Base-by-base conservation (phyloP, 2,797 vertebrate species). In the Pantherophis alleghaniensis region DNA sequence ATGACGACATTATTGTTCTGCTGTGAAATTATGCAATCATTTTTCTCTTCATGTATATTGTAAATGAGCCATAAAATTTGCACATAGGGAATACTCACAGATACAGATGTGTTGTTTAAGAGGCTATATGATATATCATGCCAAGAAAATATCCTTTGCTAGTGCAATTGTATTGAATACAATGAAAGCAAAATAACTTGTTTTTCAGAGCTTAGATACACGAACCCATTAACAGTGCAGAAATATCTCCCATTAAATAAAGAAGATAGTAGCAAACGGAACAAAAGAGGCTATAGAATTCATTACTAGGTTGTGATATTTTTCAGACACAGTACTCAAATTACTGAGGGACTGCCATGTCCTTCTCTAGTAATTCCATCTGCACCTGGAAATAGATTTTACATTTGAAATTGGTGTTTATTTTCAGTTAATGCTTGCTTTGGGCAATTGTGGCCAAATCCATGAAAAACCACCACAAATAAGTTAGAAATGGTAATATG, bases 41-140 rank as follows among this genome's bases (percentile, higher is more conserved):
- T 96, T 95, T 95, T 59, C 93, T 95, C 91, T 89, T 94, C 92
- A 69, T 91, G 90, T 88, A 89, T 94, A 90, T 94, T 91, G 74
- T n/a, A 92, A 96, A 95, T 92, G 94, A 90, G 16, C 57, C 92
- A 83, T 59, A 90, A 91, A 91, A 95, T 57, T 94, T 95, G 92
- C 90, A 88, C 90, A 95, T 95, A 95, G 26, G 86, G 95, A 93
- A 87, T 87, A 91, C 47, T 86, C 26, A 87, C 59, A 94, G 95
- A 94, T 95, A 94, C 88, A 94, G 66, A 95, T 28, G 91, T 94
- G 91, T 0, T 55, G 51, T 90, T 94, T 95, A 94, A 83, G 42
- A 91, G 37, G 92, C 63, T 88, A 28, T 93, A 94, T 95, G 47
- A 88, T 90, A 89, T 91, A 32, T 60, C 37, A 0, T 94, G 93